Base-by-base conservation (phyloP, 2,888 invertebrate species). In the Rhodophaea formosa region DNA sequence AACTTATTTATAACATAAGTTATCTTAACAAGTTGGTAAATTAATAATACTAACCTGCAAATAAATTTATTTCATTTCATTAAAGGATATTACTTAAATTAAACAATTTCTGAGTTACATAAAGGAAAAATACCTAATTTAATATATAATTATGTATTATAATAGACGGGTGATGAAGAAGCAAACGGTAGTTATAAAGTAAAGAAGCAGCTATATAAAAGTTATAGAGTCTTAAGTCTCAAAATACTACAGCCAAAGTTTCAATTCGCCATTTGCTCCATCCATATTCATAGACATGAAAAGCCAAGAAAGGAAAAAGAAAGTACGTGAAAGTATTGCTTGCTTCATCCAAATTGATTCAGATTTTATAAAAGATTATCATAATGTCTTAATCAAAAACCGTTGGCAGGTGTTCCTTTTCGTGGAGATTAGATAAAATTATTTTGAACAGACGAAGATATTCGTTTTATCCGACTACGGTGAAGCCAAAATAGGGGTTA, bases 241-340 rank as follows among this genome's bases (percentile, higher is more conserved):
- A n/a, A 47, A 12, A 5, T 39, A 5, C n/a, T 52, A 16, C 15
- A n/a, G 32, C 6, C n/a, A 30, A 49, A 49, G 32, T 32, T 49
- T 49, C 3, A 15, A 49, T 32, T 49, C 15, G 49, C 15, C 8
- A 49, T 49, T 49, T 49, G 3, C 32, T 7, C 7, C 8, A 15
- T 49, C 8, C 49, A 49, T 49, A 49, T 49, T 49, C 49, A 49
- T 39, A 3, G 39, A 39, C n/a, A n/a, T 49, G 30, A 10, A 49
- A 49, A 15, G 7, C 32, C 49, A 8, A 16, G 32, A 8, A 49
- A 15, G 15, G 10, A 49, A 32, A 29, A 49, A 32, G 8, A 1
- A 12, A 10, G 12, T 10, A 35, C 3, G 12, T 10, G 32, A 32
- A 32, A n/a, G n/a, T 23, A 2, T 2, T 23, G 5, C 23, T 23